Base-by-base conservation (phyloP, 2,888 invertebrate genomes). In the Hyalella azteca region DNA sequence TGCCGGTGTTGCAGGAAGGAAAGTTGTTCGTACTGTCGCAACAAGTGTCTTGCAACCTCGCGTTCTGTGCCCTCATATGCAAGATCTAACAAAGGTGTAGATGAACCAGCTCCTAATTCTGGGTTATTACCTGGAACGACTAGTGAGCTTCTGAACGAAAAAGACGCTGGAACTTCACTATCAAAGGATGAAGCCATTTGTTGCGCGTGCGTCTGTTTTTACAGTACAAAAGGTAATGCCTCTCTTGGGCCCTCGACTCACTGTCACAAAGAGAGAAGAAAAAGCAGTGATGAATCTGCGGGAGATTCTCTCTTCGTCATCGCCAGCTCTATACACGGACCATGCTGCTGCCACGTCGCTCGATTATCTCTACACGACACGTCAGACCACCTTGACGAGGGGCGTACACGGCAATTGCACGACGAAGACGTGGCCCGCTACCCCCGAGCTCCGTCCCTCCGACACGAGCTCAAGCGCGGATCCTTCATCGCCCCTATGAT, bases 401-500 rank as follows among this genome's bases (percentile, higher is more conserved):
- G n/a, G n/a, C n/a, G n/a, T n/a, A n/a, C n/a, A n/a, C n/a, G n/a
- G n/a, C n/a, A n/a, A n/a, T n/a, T n/a, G n/a, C n/a, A n/a, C n/a
- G n/a, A n/a, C n/a, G n/a, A n/a, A n/a, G n/a, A n/a, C n/a, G n/a
- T n/a, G n/a, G n/a, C n/a, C n/a, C n/a, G n/a, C n/a, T n/a, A n/a
- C n/a, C n/a, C n/a, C n/a, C n/a, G n/a, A n/a, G n/a, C n/a, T n/a
- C n/a, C n/a, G n/a, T n/a, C 54, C 9, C 22, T 29, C 54, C 1
- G 54, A 54, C 26, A 39, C 1, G 36, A 36, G 15, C 5, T n/a
- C 9, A 13, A 36, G 66, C 36, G 36, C n/a, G 66, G 66, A 1
- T 66, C 66, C 15, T 66, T 66, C 66, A 66, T 66, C 66, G 66
- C 66, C 1, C 66, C 66, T 19, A 66, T 66, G 66, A 36, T 66